Conservation (phyloP, 2,797 vertebrate genomes). For the Sibirionetta formosa region DNA sequence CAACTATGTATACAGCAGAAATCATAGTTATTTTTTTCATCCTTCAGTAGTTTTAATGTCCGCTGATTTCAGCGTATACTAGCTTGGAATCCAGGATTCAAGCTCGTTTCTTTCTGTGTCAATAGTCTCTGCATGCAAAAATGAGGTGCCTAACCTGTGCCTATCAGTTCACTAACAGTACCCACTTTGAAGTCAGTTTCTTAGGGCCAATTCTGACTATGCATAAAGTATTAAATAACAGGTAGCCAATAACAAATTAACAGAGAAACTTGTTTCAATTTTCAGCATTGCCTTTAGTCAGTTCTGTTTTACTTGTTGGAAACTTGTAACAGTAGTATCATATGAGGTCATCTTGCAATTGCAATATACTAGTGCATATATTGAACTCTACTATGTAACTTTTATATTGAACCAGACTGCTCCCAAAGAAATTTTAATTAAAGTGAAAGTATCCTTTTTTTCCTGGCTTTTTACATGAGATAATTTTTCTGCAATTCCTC, state of each 20-base stretch:
- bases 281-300: background rate
- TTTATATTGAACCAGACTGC: background rate
- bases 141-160: background rate
- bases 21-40: background rate
- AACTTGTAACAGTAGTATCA: background rate
- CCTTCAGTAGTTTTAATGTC: rapidly evolving
- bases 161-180: background rate
- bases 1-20: background rate
- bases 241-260: background rate
- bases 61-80: background rate
- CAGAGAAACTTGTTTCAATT: background rate
- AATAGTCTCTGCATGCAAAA: background rate
- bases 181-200: background rate
- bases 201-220: background rate
- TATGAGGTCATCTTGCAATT: background rate
- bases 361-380: background rate
- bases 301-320: background rate
- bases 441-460: background rate
- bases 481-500: background rate
- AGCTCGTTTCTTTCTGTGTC: background rate
- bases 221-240: background rate
- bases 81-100: background rate
- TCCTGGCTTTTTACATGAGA: background rate
- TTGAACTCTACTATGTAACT: background rate
- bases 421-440: background rate